Evolutionary conservation across 2,888 invertebrate genomes (phyloP).

Genomic region (Brenthis ino): DNA sequence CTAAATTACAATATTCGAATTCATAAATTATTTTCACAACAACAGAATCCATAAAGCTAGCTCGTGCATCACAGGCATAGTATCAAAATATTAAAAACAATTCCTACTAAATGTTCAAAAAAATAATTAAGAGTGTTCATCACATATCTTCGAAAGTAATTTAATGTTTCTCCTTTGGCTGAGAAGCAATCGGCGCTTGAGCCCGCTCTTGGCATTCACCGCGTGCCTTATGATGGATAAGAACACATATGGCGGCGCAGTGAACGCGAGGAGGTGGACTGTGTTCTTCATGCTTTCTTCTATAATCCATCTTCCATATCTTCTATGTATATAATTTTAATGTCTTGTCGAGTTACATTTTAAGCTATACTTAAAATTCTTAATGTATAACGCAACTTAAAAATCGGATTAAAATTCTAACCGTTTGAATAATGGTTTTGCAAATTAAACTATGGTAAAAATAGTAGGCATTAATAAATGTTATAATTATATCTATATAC

Average conservation of each 20-base stretch:
- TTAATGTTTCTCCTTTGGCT: neutral
- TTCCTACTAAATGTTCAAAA: neutral
- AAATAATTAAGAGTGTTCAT: neutral
- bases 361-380: too few species aligned
- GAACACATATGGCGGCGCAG: slow-evolving; percentile 95
- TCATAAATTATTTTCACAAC: too few species aligned
- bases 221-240: slow-evolving; percentile 97
- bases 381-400: too few species aligned
- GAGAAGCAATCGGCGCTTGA: slow-evolving; percentile 51
- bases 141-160: neutral
- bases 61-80: neutral
- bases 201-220: slow-evolving; percentile 99
- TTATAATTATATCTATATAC: too few species aligned
- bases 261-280: slow-evolving; percentile 96
- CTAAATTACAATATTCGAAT: too few species aligned
- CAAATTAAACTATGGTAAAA: too few species aligned
- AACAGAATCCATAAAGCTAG: too few species aligned
- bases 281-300: slow-evolving; percentile 45
- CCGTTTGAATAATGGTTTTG: too few species aligned
- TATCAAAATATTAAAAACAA: neutral
- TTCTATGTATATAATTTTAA: neutral
- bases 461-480: too few species aligned
- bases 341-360: neutral
- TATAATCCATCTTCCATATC: slow-evolving; percentile 18
- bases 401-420: too few species aligned